A percentile compares a stretch with the other conserved stretches of the same genome.
Conservation (phyloP, 2,888 invertebrate genomes). For the Eristalis arbustorum region DNA sequence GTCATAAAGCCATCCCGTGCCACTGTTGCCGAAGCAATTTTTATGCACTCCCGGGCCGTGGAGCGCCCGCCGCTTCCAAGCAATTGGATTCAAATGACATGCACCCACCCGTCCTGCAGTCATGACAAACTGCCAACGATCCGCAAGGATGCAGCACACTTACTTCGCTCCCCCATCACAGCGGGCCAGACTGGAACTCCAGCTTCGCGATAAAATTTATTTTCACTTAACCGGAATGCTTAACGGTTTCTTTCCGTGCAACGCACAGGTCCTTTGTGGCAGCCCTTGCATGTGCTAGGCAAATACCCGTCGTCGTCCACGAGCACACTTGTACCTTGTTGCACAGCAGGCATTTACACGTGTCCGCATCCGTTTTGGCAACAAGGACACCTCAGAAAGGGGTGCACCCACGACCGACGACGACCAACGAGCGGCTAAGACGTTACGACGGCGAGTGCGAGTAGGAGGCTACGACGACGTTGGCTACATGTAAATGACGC, state of each 20-base stretch:
- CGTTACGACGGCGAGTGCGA: conserved; percentile 34
- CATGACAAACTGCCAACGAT: conserved; percentile 52
- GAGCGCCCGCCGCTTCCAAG: conserved; percentile 24
- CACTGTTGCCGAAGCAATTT: conserved; percentile 44
- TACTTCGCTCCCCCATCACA: conserved; percentile 11
- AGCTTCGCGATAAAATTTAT: conserved; percentile 65
- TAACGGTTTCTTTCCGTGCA: conserved; percentile 62
- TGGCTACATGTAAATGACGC: conserved; percentile 70
- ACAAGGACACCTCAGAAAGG: not conserved
- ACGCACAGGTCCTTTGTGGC: not conserved
- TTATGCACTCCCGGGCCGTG: conserved; percentile 37
- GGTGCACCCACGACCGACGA: conserved; percentile 28
- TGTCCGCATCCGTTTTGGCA: conserved; percentile 1
- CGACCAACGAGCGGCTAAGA: conserved; percentile 23
- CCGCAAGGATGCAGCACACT: conserved; percentile 61
- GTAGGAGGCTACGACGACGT: conserved; percentile 25
- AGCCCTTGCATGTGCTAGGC: conserved; percentile 47
- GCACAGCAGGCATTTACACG: conserved; percentile 64
- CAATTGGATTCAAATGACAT: conserved; percentile 64
- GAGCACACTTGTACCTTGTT: conserved; percentile 26
- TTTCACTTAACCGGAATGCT: conserved; percentile 69
- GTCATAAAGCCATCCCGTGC: conserved; percentile 48
- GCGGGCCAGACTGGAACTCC: not conserved
- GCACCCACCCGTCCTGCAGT: conserved; percentile 46
- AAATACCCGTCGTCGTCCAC: conserved; percentile 37